Evolutionary conservation across 37 sponge, comb jelly and placozoan species (phyloP).

Genomic region (Geodia barretti): DNA sequence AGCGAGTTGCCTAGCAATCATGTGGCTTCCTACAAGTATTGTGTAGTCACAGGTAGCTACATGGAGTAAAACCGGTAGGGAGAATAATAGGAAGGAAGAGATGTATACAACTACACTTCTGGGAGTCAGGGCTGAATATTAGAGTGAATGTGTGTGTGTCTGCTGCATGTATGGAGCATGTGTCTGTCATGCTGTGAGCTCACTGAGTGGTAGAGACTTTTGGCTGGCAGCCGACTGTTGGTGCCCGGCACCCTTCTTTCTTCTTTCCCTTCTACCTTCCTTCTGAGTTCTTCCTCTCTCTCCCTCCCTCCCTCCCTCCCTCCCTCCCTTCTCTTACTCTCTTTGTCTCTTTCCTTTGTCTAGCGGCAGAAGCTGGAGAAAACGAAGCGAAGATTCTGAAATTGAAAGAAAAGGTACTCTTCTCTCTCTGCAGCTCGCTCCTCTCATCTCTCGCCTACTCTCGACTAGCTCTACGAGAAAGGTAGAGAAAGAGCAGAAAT

Average conservation of each 20-base stretch:
- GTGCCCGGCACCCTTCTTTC: not conserved
- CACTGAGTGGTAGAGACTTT: too few species aligned
- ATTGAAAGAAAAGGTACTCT: not conserved
- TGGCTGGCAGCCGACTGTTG: too few species aligned
- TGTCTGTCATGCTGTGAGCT: too few species aligned
- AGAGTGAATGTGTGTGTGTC: too few species aligned
- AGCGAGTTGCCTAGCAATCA: too few species aligned
- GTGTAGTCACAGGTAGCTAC: too few species aligned
- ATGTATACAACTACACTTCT: not conserved
- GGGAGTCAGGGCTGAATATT: too few species aligned
- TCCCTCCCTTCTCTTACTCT: not conserved
- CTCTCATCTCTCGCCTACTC: not conserved
- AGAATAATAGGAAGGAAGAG: not conserved
- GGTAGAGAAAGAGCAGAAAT: not conserved
- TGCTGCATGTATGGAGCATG: too few species aligned
- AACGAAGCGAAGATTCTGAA: not conserved
- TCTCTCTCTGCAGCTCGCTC: not conserved
- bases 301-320: not conserved
- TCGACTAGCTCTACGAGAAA: not conserved
- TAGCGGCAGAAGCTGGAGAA: not conserved
- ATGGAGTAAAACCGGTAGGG: too few species aligned
- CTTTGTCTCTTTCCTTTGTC: not conserved
- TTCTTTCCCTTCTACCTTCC: not conserved
- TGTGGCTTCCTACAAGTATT: too few species aligned
- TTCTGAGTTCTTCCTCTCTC: not conserved